Evolutionary conservation across 2,113 vertebrate species (phyloP).

Genomic region (Tragelaphus imberbis): DNA sequence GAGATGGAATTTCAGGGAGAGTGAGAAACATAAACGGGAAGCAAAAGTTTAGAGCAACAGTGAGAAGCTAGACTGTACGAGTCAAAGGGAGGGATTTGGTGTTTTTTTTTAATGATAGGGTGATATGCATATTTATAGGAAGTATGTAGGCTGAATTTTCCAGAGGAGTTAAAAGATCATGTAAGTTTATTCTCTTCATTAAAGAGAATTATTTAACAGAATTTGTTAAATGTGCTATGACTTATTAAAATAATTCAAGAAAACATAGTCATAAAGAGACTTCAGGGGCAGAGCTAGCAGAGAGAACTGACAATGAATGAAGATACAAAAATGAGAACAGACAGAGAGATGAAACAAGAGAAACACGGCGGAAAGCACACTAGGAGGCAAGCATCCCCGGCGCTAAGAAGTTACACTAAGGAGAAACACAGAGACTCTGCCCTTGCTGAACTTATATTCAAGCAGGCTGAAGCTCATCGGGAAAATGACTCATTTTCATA

Average conservation of each 20-base stretch:
- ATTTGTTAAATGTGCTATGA: background rate
- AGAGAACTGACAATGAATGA: background rate
- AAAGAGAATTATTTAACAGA: background rate
- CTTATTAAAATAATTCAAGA: slow-evolving; percentile 23
- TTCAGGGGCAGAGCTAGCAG: background rate
- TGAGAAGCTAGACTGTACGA: background rate
- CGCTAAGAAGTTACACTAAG: background rate
- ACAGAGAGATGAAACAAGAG: background rate
- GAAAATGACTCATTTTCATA: background rate
- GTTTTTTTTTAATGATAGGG: background rate
- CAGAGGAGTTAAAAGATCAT: background rate
- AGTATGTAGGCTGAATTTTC: background rate
- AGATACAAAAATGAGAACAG: background rate
- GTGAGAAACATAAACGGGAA: background rate
- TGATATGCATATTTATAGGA: background rate
- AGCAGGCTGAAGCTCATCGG: background rate
- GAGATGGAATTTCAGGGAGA: background rate
- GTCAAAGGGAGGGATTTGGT: background rate
- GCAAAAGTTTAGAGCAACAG: background rate
- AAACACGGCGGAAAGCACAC: background rate
- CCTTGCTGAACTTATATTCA: background rate
- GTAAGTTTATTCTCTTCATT: slow-evolving; percentile 9
- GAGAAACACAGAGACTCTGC: background rate
- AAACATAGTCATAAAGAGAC: background rate
- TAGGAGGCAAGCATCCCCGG: background rate